Percentiles rank a stretch among this genome's conserved stretches.
Conservation (phyloP, 2,113 vertebrate species). For the Chroicocephalus ridibundus region DNA sequence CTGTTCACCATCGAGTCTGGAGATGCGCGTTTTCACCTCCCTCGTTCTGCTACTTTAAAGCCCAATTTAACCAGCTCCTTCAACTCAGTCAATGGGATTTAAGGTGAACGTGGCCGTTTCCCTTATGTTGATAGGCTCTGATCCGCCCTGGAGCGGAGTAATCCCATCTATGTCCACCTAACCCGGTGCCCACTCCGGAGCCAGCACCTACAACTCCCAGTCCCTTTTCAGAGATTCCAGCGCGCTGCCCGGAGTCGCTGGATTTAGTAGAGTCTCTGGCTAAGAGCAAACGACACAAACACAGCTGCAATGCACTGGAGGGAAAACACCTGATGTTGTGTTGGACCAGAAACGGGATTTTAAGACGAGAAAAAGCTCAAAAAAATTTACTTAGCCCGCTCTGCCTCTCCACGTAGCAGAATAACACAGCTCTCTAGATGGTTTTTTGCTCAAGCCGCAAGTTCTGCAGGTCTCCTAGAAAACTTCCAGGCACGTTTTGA, state of each 20-base stretch:
- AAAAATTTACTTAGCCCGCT: fast-evolving
- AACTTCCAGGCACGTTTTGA: fast-evolving
- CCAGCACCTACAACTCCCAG: background rate
- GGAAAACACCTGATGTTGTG: background rate
- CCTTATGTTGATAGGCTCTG: fast-evolving
- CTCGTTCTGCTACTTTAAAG: background rate
- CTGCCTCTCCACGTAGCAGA: fast-evolving
- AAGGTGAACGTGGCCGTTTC: fast-evolving
- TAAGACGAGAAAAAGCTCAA: background rate
- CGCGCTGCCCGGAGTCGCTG: background rate
- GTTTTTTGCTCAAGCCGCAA: background rate
- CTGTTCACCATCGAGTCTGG: background rate
- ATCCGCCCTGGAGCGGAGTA: background rate
- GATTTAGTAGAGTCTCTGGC: background rate
- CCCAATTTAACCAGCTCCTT: background rate
- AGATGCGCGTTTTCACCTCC: background rate
- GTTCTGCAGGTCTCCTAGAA: background rate
- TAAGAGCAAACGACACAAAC: background rate
- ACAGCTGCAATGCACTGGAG: background rate
- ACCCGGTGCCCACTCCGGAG: fast-evolving
- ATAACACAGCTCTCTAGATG: background rate
- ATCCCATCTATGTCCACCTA: fast-evolving
- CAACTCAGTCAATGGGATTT: background rate
- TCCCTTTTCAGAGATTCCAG: fast-evolving
- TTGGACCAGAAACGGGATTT: background rate